phyloP scores from a whole-genome alignment of 1,140 invertebrate genomes.

The Trichomalopsis sarcophagae region DNA sequence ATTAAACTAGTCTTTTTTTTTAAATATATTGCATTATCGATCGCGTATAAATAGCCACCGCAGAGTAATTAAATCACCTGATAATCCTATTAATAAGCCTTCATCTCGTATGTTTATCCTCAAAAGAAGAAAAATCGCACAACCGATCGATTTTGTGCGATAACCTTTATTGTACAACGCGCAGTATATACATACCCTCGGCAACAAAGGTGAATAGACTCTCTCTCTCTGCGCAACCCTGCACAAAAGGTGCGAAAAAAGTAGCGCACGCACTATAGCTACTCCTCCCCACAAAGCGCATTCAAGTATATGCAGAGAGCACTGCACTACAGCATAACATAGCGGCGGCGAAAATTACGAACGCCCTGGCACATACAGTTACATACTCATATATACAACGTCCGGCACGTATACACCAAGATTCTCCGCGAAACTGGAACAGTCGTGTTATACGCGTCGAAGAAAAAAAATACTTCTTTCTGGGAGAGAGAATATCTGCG shows the following conservation, averaged over 20 bases:
- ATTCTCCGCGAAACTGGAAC: conserved; percentile 15
- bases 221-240: no score
- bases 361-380: no score
- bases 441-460: neutral
- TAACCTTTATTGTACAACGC: no score
- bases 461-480: neutral
- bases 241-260: neutral
- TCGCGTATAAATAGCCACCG: neutral
- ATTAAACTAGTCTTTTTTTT: neutral
- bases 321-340: neutral
- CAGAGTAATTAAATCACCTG: neutral
- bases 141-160: no score
- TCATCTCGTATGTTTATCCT: neutral
- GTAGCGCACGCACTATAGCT: neutral
- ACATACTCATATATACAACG: neutral
- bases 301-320: neutral
- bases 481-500: neutral
- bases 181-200: no score
- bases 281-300: neutral
- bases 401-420: neutral
- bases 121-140: no score
- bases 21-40: neutral
- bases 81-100: neutral
- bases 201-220: no score
- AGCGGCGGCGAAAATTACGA: conserved; percentile 9